Percentiles rank a stretch among this genome's conserved stretches.
These are phyloP conservation scores for Glandiceps talaboti DNA, from an alignment of 53 echinoderm and acorn worm genomes.

Conservation along the genomic window DNA sequence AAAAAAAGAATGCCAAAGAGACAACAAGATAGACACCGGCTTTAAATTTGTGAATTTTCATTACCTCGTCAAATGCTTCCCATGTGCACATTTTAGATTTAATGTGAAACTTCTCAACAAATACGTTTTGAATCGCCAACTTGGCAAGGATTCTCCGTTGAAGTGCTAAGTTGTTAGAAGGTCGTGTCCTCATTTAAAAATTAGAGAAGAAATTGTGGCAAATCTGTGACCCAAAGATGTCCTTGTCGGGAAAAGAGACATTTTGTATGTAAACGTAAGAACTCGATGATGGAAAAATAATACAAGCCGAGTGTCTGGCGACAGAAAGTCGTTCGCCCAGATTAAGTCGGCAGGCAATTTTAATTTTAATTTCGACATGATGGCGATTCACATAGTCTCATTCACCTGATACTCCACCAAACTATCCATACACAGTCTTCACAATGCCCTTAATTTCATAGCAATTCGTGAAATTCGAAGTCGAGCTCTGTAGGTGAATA, in stretches of 20 bases:
- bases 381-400: background rate
- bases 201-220: background rate
- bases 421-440: too few relatives aligned
- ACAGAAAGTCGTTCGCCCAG: background rate
- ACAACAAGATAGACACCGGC: background rate
- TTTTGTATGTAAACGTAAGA: background rate
- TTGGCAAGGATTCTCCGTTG: background rate
- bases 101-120: background rate
- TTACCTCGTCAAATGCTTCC: background rate
- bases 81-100: too few relatives aligned
- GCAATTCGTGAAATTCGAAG: too few relatives aligned
- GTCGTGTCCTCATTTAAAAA: background rate
- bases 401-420: too few relatives aligned
- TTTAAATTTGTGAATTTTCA: background rate
- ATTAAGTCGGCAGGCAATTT: background rate
- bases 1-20: conserved; percentile 1
- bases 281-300: conserved; percentile 19
- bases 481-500: too few relatives aligned
- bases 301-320: background rate
- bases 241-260: conserved; percentile 12
- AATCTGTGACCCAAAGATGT: background rate
- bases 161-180: background rate
- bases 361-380: background rate
- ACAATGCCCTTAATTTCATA: too few relatives aligned
- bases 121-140: background rate